Base-by-base conservation (phyloP, 1,140 invertebrate genomes). In the Solenopsis fugax region DNA sequence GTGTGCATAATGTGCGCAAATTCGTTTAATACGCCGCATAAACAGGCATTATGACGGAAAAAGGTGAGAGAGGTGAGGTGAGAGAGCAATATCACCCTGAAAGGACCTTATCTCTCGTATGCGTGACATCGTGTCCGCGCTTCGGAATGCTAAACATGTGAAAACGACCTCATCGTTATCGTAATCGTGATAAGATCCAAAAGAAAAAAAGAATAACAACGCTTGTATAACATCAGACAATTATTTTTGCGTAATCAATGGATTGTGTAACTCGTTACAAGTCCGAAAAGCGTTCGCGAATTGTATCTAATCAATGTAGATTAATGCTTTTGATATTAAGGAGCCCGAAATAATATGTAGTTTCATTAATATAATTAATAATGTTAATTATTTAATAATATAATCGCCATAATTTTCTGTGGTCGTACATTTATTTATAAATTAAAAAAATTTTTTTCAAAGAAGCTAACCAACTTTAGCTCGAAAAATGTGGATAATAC, bases 21-120 rank as follows among this genome's bases (percentile, higher is more conserved):
- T 21, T 21, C 4, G 16, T 24, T 54, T 29, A 76, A 12, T 58
- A 24, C n/a, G 9, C 0, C 9, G 16, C 13, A 13, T 18, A 60
- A 60, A 76, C 34, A 76, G 34, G 13, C 58, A 29, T 76, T 76
- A 12, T 29, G 37, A 24, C 18, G 37, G 37, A 41, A 60, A 7
- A 16, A 45, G 34, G 34, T 21, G 64, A 65, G 10, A 12, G 18
- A 75, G n/a, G n/a, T n/a, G n/a, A n/a, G 50, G 34, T 18, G 52
- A 37, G n/a, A 76, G 13, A 76, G n/a, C 37, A 24, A 52, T 73
- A 73, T 73, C 24, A 16, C 24, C 29, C 34, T 0, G 37, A 76
- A 48, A 62, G 50, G 18, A 18, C 0, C 81, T 89, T 89, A 78
- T 90, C 77, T 87, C 85, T 87, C 54, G 60, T 54, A 73, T 73